Conservation (phyloP, 2,888 invertebrate species). For the Criorhina ranunculi region DNA sequence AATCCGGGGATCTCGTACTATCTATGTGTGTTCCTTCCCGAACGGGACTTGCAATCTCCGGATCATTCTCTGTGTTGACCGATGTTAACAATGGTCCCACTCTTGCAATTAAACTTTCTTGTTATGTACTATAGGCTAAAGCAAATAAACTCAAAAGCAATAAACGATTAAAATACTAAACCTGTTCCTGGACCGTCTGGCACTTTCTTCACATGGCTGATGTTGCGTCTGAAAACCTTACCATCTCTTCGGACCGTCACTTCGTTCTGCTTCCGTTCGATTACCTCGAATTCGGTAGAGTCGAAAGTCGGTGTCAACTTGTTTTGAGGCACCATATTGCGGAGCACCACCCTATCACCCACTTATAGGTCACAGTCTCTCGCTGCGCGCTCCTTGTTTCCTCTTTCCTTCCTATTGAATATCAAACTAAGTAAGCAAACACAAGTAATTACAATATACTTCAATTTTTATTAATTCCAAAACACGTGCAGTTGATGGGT, state of each 20-base stretch:
- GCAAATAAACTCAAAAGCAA: too few species aligned
- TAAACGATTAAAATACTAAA: too few species aligned
- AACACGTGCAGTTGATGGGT: too few species aligned
- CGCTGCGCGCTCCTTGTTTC: conserved; percentile 18
- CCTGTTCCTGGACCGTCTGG: neutral
- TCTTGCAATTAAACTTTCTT: too few species aligned
- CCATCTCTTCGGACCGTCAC: conserved; percentile 22
- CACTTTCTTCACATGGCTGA: neutral
- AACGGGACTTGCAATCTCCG: neutral
- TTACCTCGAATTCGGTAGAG: conserved; percentile 48
- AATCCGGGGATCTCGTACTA: conserved; percentile 2
- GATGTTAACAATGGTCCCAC: neutral
- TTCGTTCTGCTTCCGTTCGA: conserved; percentile 56
- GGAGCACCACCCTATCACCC: conserved; percentile 55
- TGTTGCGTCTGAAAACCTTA: neutral
- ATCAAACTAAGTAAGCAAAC: too few species aligned
- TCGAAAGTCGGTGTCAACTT: conserved; percentile 67
- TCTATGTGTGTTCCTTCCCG: neutral
- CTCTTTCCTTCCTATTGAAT: too few species aligned
- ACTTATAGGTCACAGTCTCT: conserved; percentile 41
- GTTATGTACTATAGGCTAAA: too few species aligned
- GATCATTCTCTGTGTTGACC: neutral
- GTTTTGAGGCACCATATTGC: conserved; percentile 67
- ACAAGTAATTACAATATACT: too few species aligned
- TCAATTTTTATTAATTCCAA: too few species aligned